These are phyloP conservation scores for Halichondria panicea DNA, from an alignment of 37 sponge, comb jelly and placozoan species.

Conservation along the genomic window DNA sequence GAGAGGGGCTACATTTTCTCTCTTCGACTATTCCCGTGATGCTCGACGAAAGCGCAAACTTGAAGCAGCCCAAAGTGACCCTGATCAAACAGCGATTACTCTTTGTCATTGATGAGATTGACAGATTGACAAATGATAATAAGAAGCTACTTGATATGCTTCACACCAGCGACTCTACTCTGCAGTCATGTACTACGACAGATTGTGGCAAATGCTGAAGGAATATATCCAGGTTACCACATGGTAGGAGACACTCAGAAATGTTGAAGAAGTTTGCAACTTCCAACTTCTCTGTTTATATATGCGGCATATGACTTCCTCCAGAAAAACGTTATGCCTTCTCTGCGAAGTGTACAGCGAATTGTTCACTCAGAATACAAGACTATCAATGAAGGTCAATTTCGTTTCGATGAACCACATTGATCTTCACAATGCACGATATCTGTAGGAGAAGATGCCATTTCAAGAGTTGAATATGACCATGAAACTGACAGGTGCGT, in stretches of 20 bases:
- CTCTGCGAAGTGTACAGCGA: conserved; percentile 50
- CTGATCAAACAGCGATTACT: no score
- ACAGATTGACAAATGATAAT: background rate
- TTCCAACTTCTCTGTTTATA: conserved; percentile 42
- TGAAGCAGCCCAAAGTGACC: background rate
- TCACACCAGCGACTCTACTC: background rate
- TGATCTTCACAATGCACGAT: conserved; percentile 17
- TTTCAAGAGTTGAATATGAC: conserved; percentile 54
- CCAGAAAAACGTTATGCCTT: conserved; percentile 63
- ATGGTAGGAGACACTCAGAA: conserved; percentile 27
- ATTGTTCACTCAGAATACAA: conserved; percentile 38
- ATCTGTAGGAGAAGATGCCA: conserved; percentile 61
- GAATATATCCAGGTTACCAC: conserved; percentile 24
- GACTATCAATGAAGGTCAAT: conserved; percentile 50
- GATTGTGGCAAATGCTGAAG: conserved; percentile 29
- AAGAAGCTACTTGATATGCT: background rate
- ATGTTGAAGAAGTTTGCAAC: conserved; percentile 51
- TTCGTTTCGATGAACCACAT: conserved; percentile 61
- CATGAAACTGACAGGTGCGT: conserved; percentile 48
- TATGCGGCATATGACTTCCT: conserved; percentile 59
- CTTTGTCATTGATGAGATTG: background rate
- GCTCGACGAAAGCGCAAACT: background rate
- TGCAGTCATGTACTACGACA: no score
- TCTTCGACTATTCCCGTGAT: background rate
- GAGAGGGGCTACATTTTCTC: no score